These are phyloP conservation scores for Chiroxiphia lanceolata DNA, from an alignment of 2,797 vertebrate genomes.

Conservation along the genomic window DNA sequence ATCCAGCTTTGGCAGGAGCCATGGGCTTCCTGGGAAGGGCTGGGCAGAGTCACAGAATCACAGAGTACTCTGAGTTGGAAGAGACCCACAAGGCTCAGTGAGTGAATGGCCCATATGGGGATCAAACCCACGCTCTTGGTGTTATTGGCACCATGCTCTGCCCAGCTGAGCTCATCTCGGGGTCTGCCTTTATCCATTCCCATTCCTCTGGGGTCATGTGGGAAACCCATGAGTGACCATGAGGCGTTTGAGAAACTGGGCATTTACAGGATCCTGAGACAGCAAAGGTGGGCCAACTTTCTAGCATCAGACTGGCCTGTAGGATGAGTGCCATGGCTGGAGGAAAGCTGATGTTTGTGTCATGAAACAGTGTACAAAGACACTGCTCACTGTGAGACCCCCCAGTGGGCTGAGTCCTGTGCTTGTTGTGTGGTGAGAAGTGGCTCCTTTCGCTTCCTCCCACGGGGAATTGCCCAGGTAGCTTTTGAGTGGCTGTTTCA, in stretches of 20 bases:
- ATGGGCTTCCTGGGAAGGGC: neutral
- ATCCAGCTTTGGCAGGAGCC: neutral
- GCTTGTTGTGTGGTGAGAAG: neutral
- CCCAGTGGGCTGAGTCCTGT: accelerated
- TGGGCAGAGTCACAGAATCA: neutral
- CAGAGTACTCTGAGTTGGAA: neutral
- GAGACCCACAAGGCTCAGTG: neutral
- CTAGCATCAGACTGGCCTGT: neutral
- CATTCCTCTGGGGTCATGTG: neutral
- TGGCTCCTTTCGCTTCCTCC: neutral
- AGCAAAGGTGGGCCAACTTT: neutral
- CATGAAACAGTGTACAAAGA: neutral
- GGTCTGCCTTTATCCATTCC: neutral
- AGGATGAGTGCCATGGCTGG: too few species aligned
- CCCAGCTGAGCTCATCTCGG: neutral
- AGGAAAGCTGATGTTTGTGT: neutral
- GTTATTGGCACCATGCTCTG: neutral
- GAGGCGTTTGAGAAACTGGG: neutral
- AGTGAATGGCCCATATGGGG: neutral
- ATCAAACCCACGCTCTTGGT: neutral
- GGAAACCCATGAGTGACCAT: neutral
- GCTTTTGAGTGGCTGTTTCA: neutral
- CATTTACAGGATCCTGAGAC: neutral
- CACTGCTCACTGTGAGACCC: neutral
- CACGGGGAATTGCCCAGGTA: neutral